Evolutionary conservation across 2,797 vertebrate genomes (phyloP), one percentile per base, ranked within the genome.

Genomic region (Botia almorhae): DNA sequence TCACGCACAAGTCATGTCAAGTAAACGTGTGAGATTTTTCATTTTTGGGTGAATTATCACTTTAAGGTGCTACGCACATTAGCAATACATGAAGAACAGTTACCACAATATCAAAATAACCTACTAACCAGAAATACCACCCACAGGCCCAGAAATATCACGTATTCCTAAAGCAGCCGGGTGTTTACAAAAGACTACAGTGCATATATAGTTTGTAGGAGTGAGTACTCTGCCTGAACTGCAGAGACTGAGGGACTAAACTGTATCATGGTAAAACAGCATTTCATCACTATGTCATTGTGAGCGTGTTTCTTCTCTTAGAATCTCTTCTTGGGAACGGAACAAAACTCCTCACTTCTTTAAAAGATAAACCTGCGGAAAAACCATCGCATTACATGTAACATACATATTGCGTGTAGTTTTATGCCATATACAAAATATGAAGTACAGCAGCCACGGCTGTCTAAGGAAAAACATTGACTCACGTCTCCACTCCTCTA

Each of bases 401-500:
- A 36, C 8, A 1, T 12, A 2, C 13, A 4, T 46, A 64, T 51
- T 80, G 16, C 10, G 26, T 2, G 58, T 75, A 61, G 13, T 39
- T 36, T 13, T 14, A 64, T 36, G 0, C 29, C n/a, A 19, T 12
- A 65, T 43, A 39, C 39, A 43, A 17, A 4, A 39, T 13, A 43
- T 6, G 4, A 43, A 51, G 26, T 1, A 48, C 46, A 53, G 43
- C 5, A 10, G 12, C 6, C 13, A 61, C 12, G 12, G 29, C 2
- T 7, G 26, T 70, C 2, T 3, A 11, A 7, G 4, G 33, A 19
- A 51, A 36, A 50, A 63, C 5, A 4, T 43, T 26, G 43, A 89
- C 96, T 96, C 92, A 99, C 97, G 92, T 88, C 91, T 97, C 97
- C 97, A 99, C 76, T 98, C 95, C 0, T 98, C 94, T 82, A 96